phyloP scores from a whole-genome alignment of 2,888 invertebrate species.

The Drosophila flavopinicola region DNA sequence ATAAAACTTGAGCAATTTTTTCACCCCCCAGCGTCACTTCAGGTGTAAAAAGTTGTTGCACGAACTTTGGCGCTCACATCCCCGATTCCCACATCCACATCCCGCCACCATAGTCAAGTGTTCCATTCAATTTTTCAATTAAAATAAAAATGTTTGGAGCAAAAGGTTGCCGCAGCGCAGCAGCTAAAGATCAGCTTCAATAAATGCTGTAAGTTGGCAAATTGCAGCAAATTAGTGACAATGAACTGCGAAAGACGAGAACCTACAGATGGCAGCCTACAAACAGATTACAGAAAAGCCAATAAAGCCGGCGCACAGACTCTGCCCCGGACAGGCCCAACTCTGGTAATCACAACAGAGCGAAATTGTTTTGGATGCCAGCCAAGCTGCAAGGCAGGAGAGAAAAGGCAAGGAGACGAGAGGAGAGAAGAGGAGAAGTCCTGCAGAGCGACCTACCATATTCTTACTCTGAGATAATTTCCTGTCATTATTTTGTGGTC shows the following conservation, averaged over 20 bases:
- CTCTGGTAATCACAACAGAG: constrained; percentile 73
- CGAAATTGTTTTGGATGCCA: constrained; percentile 76
- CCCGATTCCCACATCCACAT: not conserved
- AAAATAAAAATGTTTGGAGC: constrained; percentile 33
- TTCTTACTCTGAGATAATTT: constrained; percentile 82
- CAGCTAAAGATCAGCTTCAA: constrained; percentile 27
- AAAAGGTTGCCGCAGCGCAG: constrained; percentile 1
- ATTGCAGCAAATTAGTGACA: constrained; percentile 56
- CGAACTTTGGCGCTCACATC: constrained; percentile 39
- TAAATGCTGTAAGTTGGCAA: constrained; percentile 39
- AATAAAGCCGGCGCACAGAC: constrained; percentile 32
- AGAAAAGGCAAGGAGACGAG: not conserved
- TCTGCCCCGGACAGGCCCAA: constrained; percentile 16
- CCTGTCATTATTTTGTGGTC: constrained; percentile 83
- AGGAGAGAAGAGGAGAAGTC: not conserved
- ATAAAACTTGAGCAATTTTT: constrained; percentile 72
- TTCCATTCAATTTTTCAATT: constrained; percentile 71
- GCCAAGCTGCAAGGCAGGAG: constrained; percentile 43
- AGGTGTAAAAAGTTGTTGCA: constrained; percentile 73
- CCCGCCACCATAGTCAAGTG: constrained; percentile 21
- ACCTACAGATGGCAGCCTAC: constrained; percentile 15
- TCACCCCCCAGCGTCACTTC: constrained; percentile 32
- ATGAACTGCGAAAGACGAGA: constrained; percentile 22
- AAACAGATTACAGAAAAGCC: constrained; percentile 52
- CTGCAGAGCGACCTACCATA: constrained; percentile 37